Evolutionary conservation across 2,797 vertebrate genomes (phyloP).

Genomic region (Crocodylus rhombifer): DNA sequence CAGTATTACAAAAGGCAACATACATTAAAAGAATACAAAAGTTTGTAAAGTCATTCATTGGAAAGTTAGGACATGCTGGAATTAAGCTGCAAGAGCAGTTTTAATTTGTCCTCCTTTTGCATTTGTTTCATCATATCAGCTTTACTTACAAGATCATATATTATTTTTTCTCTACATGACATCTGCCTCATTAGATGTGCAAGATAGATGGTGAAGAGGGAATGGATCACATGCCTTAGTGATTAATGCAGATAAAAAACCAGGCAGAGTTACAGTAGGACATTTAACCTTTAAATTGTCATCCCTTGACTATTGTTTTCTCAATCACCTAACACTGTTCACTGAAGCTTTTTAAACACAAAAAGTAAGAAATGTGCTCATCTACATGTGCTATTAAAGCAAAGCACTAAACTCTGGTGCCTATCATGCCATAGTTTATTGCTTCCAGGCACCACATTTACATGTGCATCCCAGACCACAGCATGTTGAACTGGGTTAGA

Average conservation of each 20-base stretch:
- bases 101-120: background rate
- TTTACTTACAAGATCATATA: background rate
- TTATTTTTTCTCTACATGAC: rapidly evolving
- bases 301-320: background rate
- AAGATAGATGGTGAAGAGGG: background rate
- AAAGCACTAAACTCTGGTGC: too few species aligned
- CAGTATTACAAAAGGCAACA: background rate
- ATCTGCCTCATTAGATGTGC: background rate
- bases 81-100: background rate
- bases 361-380: too few species aligned
- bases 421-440: too few species aligned
- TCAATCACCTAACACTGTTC: background rate
- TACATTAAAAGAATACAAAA: too few species aligned
- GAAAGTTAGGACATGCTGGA: background rate
- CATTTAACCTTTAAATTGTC: background rate
- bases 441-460: too few species aligned
- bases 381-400: too few species aligned
- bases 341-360: background rate
- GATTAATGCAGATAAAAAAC: background rate
- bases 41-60: background rate
- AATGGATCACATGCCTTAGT: background rate
- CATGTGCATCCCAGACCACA: too few species aligned
- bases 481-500: too few species aligned
- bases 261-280: background rate
- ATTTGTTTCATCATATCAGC: background rate